phyloP scores from a whole-genome alignment of 2,888 invertebrate genomes.

The Synanthedon myopaeformis region DNA sequence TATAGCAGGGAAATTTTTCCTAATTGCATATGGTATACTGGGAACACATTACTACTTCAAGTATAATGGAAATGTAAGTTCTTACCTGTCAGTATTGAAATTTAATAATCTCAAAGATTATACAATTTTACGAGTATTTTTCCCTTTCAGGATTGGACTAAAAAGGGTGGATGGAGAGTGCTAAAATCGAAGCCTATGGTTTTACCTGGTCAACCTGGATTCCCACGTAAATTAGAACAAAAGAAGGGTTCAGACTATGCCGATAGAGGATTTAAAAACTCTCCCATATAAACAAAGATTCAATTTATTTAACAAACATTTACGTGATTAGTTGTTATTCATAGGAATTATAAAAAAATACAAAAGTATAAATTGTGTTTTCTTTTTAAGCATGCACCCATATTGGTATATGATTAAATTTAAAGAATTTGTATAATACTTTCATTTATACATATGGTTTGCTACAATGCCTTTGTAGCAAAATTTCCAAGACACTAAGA shows the following conservation, averaged over 20 bases:
- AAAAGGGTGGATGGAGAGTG: slow-evolving; percentile 79
- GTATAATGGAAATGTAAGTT: slow-evolving; percentile 81
- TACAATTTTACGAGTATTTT: not conserved
- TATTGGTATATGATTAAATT: no score
- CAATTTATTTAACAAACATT: not conserved
- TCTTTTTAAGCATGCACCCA: not conserved
- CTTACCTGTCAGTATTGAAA: not conserved
- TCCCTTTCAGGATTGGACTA: slow-evolving; percentile 78
- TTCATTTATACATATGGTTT: no score
- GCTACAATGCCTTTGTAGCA: no score
- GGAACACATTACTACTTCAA: slow-evolving; percentile 80
- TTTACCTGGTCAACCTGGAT: slow-evolving; percentile 78
- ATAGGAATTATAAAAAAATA: no score
- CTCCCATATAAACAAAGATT: slow-evolving; percentile 53
- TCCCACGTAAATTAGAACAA: slow-evolving; percentile 72
- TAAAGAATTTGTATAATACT: no score
- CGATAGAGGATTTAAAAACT: slow-evolving; percentile 77
- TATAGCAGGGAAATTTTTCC: slow-evolving; percentile 72
- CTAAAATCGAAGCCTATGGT: slow-evolving; percentile 64
- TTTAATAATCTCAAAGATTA: not conserved
- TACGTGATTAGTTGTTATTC: slow-evolving; percentile 1
- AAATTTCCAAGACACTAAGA: no score
- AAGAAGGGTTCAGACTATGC: slow-evolving; percentile 75
- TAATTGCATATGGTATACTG: slow-evolving; percentile 65
- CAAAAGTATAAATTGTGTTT: slow-evolving; percentile 1